A percentile compares a stretch with the other conserved stretches of the same genome.
phyloP scores from a whole-genome alignment of 2,888 invertebrate genomes.

The Drosophila putrida region DNA sequence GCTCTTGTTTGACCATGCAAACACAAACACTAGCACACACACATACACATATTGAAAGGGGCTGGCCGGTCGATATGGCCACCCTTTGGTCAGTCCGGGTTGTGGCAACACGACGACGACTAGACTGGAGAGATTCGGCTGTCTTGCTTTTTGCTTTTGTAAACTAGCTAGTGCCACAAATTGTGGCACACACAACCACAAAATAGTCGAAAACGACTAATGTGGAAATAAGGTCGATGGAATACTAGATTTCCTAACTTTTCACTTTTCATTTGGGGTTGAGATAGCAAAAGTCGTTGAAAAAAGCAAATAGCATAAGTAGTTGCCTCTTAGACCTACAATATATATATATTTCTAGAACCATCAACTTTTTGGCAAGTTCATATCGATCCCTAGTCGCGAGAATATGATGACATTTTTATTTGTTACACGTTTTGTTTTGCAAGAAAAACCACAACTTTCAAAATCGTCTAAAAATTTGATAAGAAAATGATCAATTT shows the following conservation, averaged over 20 bases:
- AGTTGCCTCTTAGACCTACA: conserved; percentile 7
- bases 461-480: not conserved
- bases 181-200: conserved; percentile 48
- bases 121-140: conserved; percentile 15
- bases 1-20: conserved; percentile 29
- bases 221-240: conserved; percentile 45
- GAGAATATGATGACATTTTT: conserved; percentile 3
- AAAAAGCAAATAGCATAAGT: conserved; percentile 12
- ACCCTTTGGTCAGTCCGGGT: conserved; percentile 40
- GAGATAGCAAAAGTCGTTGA: conserved; percentile 4
- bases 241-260: not conserved
- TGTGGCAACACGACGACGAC: conserved; percentile 12
- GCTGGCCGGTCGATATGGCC: conserved; percentile 44
- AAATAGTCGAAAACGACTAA: conserved; percentile 19
- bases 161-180: conserved; percentile 63
- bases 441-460: not conserved
- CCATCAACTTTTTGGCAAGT: conserved; percentile 5
- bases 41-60: conserved; percentile 11
- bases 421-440: not conserved
- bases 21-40: conserved; percentile 15
- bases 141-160: conserved; percentile 40
- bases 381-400: conserved; percentile 4
- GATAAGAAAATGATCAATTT: conserved; percentile 4
- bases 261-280: conserved; percentile 23
- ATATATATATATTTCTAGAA: not conserved